These are phyloP conservation scores for Pantherophis alleghaniensis DNA, from an alignment of 2,797 vertebrate species.

Conservation along the genomic window DNA sequence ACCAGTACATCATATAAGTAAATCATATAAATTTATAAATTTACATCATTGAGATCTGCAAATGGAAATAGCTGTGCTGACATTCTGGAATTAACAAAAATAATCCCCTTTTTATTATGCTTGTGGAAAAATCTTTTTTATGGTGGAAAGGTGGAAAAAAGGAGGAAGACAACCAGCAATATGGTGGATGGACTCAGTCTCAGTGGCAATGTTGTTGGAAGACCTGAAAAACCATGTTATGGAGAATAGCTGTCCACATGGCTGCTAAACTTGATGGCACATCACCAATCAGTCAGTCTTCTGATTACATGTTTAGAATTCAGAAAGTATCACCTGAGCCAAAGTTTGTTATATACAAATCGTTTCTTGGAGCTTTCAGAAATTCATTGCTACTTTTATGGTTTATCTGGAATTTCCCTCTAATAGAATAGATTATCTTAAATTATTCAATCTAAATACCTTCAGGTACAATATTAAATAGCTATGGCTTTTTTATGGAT, in stretches of 20 bases:
- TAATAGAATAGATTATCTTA: not conserved
- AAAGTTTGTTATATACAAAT: not conserved
- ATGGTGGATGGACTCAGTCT: not conserved
- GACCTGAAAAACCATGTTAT: not conserved
- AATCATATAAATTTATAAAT: not conserved
- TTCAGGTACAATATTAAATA: not conserved
- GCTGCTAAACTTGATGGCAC: not conserved
- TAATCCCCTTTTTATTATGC: not conserved
- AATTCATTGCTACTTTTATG: not conserved
- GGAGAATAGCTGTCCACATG: not conserved
- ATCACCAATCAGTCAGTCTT: not conserved
- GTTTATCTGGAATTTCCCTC: not conserved
- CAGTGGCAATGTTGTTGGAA: not conserved
- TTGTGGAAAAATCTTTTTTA: not conserved
- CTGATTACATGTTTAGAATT: not conserved
- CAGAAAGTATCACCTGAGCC: not conserved
- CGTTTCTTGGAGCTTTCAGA: not conserved
- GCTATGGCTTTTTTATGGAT: not conserved
- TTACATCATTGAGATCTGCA: not conserved
- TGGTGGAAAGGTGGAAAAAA: not conserved
- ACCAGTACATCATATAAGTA: not conserved
- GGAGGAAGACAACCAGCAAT: not conserved
- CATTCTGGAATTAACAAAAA: not conserved
- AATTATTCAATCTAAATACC: not conserved
- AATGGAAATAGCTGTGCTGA: not conserved